phyloP scores from a whole-genome alignment of 2,888 invertebrate genomes.

The Fragum fragum region DNA sequence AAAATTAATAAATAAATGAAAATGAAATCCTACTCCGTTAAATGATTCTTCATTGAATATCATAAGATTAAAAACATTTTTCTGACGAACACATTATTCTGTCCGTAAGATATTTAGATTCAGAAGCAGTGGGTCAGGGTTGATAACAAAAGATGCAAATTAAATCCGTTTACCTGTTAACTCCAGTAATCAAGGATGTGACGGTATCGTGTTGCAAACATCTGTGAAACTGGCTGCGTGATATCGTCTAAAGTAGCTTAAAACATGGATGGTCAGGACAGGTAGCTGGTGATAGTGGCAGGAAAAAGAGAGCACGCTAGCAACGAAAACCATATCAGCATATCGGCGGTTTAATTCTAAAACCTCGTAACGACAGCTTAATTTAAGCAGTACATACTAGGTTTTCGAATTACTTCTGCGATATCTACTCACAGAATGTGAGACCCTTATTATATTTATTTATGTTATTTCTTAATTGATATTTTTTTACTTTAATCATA shows the following conservation, averaged over 20 bases:
- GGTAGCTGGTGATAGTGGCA: background rate
- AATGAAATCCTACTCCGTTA: constrained; percentile 31
- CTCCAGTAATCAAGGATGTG: constrained; percentile 42
- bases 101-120: background rate
- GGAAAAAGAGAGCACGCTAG: background rate
- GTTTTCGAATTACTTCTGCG: no score
- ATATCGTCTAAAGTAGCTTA: constrained; percentile 14
- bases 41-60: constrained; percentile 42
- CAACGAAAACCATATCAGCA: no score
- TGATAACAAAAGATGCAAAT: constrained; percentile 55
- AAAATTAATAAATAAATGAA: constrained; percentile 24
- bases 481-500: no score
- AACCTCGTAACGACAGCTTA: no score
- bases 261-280: constrained; percentile 21
- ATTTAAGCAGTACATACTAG: no score
- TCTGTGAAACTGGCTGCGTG: constrained; percentile 44
- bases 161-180: constrained; percentile 60
- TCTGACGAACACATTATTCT: constrained; percentile 1
- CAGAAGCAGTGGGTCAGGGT: background rate
- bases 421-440: no score
- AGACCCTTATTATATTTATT: no score
- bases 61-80: constrained; percentile 26
- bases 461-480: no score
- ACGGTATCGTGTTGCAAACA: constrained; percentile 52
- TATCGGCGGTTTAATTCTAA: no score